A percentile compares a stretch with the other conserved stretches of the same genome.
Evolutionary conservation across 2,113 vertebrate genomes (phyloP).

Genomic region (Platichthys stellatus): DNA sequence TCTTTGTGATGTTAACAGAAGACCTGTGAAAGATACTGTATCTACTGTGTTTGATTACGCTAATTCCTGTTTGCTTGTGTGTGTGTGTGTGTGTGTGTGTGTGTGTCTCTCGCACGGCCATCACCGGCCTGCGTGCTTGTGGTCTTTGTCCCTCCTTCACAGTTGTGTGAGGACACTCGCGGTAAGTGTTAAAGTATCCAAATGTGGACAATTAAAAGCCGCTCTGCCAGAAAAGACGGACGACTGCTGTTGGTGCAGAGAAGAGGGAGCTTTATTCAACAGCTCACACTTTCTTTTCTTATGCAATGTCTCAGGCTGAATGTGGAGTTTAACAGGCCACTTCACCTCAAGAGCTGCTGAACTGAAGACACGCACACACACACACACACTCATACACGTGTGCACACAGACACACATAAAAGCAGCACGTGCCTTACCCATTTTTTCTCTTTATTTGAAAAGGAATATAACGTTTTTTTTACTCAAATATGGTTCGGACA

Average conservation of each 20-base stretch:
- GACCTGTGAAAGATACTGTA: constrained; percentile 30
- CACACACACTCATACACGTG: background rate
- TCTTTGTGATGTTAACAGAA: constrained; percentile 78
- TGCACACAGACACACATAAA: background rate
- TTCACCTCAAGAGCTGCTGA: constrained; percentile 61
- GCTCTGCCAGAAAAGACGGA: constrained; percentile 85
- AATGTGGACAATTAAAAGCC: constrained; percentile 90
- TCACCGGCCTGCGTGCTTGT: constrained; percentile 37
- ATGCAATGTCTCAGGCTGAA: constrained; percentile 52
- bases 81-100: background rate
- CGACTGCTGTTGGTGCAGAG: constrained; percentile 81
- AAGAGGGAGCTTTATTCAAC: constrained; percentile 81
- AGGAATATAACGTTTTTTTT: background rate
- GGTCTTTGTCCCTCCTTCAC: constrained; percentile 87
- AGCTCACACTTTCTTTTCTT: constrained; percentile 63
- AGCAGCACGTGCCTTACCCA: too few relatives aligned
- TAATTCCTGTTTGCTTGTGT: constrained; percentile 67
- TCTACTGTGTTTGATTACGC: constrained; percentile 78
- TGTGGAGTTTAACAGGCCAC: constrained; percentile 62
- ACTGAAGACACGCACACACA: constrained; percentile 20
- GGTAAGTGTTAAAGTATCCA: constrained; percentile 86
- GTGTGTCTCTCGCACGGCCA: constrained; percentile 29
- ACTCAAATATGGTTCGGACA: background rate
- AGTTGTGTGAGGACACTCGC: constrained; percentile 89
- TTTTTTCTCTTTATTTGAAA: background rate